Base-by-base conservation (phyloP, 2,888 invertebrate species). In the Pyralis farinalis region DNA sequence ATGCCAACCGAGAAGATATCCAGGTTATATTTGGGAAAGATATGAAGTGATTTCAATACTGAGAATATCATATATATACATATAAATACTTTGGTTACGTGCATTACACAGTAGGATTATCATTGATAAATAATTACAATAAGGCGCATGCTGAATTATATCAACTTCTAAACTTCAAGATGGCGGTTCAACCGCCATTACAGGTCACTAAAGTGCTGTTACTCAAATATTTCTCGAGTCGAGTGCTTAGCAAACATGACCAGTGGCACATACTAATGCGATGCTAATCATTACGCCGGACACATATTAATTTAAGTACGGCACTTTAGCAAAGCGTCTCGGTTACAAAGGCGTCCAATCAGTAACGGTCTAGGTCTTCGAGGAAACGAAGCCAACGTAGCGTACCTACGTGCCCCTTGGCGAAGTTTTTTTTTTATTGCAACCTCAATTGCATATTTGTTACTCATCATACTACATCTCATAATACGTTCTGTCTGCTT, bases 221-320 rank as follows among this genome's bases (percentile, higher is more conserved):
- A 73, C 55, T 69, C 71, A 80, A 80, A 80, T 77, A 80, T 73
- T 75, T 79, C 67, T 71, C 58, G 56, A 71, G 59, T 57, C 55
- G 58, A 79, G 72, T 72, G 71, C 67, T 72, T 56, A 63, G 67
- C 73, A 77, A 82, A 80, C 73, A 76, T 57, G 63, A 57, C 66
- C 64, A 64, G 70, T 62, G 67, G 65, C 62, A 75, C 83, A 82
- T 83, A 83, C 78, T 80, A 84, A 85, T 84, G 81, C 47, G 66
- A 81, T 82, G 84, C 79, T 83, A 82, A 82, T 80, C 63, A 76
- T 71, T 76, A 80, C 80, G 78, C 71, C 61, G 62, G 71, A 69
- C 76, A 78, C 83, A 84, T 85, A 84, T 81, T 82, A 79, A 84
- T 83, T 82, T 75, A 56, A 70, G 68, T 73, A 80, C 77, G 82